These are phyloP conservation scores for Toxostoma redivivum DNA, from an alignment of 2,113 vertebrate genomes.

Conservation along the genomic window DNA sequence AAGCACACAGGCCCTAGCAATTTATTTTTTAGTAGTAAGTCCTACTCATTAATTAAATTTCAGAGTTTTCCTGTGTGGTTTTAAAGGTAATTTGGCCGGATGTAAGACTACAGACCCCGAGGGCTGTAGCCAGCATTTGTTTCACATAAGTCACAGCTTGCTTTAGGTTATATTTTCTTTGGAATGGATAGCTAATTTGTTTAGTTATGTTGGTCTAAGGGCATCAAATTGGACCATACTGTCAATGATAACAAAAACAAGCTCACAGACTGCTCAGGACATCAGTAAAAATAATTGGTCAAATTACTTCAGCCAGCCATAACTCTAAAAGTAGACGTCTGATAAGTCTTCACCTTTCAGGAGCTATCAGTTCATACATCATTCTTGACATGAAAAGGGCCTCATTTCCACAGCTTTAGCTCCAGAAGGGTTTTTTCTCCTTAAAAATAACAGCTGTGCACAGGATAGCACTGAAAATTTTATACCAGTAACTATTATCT, in stretches of 20 bases:
- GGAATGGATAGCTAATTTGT: constrained; percentile 43
- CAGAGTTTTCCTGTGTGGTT: constrained; percentile 29
- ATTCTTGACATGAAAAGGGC: constrained; percentile 43
- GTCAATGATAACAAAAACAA: constrained; percentile 62
- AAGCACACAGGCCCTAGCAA: not conserved
- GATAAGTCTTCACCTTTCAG: constrained; percentile 61
- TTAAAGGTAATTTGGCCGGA: constrained; percentile 35
- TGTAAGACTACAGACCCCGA: constrained; percentile 20
- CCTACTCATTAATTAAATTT: constrained; percentile 2
- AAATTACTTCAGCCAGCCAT: constrained; percentile 38
- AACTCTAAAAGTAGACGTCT: constrained; percentile 46
- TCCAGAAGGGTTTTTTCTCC: constrained; percentile 38
- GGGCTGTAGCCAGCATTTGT: constrained; percentile 41
- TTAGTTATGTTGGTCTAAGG: constrained; percentile 40
- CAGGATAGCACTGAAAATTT: constrained; percentile 47
- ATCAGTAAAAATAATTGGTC: constrained; percentile 40
- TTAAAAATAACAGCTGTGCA: constrained; percentile 60
- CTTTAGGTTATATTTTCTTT: constrained; percentile 36
- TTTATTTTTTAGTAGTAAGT: constrained; percentile 1
- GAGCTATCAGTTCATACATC: constrained; percentile 67
- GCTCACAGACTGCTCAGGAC: constrained; percentile 9
- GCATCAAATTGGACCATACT: constrained; percentile 41
- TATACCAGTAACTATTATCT: constrained; percentile 19
- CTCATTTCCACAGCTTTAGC: constrained; percentile 31
- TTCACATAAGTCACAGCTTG: constrained; percentile 61